Evolutionary conservation across 2,113 vertebrate species (phyloP), one percentile per base, ranked within the genome.

Genomic region (Prolemur simus): DNA sequence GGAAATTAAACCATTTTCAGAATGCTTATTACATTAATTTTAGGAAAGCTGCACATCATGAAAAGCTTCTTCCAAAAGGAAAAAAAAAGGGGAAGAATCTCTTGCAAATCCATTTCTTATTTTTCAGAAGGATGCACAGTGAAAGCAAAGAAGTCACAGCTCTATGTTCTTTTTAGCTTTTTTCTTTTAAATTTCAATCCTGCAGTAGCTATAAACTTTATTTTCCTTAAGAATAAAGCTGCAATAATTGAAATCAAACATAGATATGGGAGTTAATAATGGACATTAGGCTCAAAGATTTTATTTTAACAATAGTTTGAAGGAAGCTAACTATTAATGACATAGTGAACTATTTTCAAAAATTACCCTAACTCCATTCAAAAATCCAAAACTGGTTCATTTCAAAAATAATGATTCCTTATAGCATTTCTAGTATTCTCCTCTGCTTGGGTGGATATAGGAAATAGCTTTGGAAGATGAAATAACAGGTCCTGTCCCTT

Each of bases 401-500:
- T 83, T 84, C 64, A 60, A 71, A 71, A 82, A 42, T 88, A 34
- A 56, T 78, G 88, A 20, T 64, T 82, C 88, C 56, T 17, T 32
- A 37, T 23, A 54, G 32, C 37, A 74, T 87, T 39, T 92, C 23
- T 66, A 34, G 27, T 29, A 66, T 64, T 66, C 8, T 25, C 9
- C 32, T 56, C 20, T 92, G 6, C 14, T 88, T 77, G 20, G 20
- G 45, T 64, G 73, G 32, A 89, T 6, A 7, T 14, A 73, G 25
- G 56, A 94, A 92, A 96, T n/a, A 34, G 12, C 20, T 94, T 29
- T 49, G n/a, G 23, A 85, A 94, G 85, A 96, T 58, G 81, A 81
- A 93, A 74, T 78, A 76, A 32, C 23, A 39, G 71, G 18, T 89
- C 54, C 3, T n/a, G 3, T 87, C 20, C 32, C 29, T 97, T 94